A percentile compares a stretch with the other conserved stretches of the same genome.
Evolutionary conservation across 2,113 vertebrate genomes (phyloP).

Genomic region (Pedetes capensis): DNA sequence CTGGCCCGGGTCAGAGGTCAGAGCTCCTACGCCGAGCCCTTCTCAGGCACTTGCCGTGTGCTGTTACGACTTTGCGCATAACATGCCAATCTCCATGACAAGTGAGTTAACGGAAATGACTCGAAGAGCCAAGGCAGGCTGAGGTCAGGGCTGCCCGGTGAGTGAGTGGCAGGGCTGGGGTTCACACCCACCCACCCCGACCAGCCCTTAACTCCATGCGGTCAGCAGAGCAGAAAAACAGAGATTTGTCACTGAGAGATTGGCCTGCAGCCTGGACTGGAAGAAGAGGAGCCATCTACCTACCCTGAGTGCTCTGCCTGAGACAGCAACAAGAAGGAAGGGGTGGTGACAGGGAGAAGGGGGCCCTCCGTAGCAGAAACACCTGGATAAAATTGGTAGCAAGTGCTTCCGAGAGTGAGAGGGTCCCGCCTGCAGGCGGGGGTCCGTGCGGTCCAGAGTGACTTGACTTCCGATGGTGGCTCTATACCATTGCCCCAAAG

Average conservation of each 20-base stretch:
- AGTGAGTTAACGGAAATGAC: neutral
- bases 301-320: neutral
- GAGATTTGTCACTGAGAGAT: neutral
- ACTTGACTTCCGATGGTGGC: neutral
- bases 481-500: neutral
- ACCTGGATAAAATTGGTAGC: accelerated
- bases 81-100: neutral
- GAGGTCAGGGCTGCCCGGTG: neutral
- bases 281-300: neutral
- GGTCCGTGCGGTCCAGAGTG: accelerated
- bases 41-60: accelerated
- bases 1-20: accelerated
- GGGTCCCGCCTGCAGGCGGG: accelerated
- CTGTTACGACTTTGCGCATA: neutral
- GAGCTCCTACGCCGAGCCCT: accelerated
- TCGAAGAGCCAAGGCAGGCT: neutral
- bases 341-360: accelerated
- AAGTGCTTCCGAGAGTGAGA: neutral
- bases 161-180: neutral
- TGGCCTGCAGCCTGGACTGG: neutral
- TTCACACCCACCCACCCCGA: neutral
- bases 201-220: accelerated
- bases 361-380: neutral
- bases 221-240: accelerated
- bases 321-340: neutral